phyloP scores from a whole-genome alignment of 1,140 invertebrate species.

The Bombus impatiens region DNA sequence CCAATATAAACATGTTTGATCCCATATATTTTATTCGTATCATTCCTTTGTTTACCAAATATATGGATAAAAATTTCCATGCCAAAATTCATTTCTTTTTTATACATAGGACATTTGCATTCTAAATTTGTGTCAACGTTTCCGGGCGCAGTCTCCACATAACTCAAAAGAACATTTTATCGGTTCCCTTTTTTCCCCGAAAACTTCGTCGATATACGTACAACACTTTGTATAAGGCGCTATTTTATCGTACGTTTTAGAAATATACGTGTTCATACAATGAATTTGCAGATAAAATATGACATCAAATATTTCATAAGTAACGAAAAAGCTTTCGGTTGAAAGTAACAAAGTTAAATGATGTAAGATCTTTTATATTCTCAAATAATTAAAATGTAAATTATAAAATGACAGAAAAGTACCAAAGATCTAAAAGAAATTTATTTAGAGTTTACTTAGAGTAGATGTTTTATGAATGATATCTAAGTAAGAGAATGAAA shows the following conservation, averaged over 20 bases:
- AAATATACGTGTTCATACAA: not conserved
- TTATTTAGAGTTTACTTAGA: not conserved
- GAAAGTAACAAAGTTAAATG: not conserved
- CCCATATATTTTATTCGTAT: constrained; percentile 77
- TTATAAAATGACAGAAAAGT: not conserved
- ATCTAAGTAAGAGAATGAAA: not conserved
- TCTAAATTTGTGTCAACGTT: not conserved
- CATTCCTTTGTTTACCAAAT: constrained; percentile 70
- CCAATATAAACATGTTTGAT: constrained; percentile 78
- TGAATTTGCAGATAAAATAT: too few species aligned
- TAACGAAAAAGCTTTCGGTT: not conserved
- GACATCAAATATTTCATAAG: too few species aligned
- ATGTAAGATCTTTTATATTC: not conserved
- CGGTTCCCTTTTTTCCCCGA: not conserved
- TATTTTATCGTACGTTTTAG: not conserved
- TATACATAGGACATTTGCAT: constrained; percentile 11
- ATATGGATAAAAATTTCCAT: constrained; percentile 77
- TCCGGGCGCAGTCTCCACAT: not conserved
- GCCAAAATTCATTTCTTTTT: constrained; percentile 75
- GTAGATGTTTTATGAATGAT: too few species aligned
- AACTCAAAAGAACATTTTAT: not conserved
- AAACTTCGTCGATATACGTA: not conserved
- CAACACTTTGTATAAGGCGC: not conserved
- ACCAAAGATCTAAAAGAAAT: too few species aligned
- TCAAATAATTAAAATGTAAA: not conserved